These are phyloP conservation scores for Dynastes maya DNA, from an alignment of 2,888 invertebrate genomes.

Conservation along the genomic window DNA sequence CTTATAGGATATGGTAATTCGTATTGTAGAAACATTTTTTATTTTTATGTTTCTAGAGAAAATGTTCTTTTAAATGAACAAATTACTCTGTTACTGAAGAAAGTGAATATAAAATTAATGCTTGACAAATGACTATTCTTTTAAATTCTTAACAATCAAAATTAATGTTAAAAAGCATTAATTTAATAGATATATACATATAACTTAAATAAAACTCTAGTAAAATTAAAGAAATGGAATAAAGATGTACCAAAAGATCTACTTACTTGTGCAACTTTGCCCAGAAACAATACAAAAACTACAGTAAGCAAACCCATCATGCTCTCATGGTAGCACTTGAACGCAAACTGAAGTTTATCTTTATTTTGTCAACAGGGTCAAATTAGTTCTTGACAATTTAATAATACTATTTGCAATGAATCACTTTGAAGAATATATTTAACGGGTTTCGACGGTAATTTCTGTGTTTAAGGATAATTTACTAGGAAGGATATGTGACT, in stretches of 20 bases:
- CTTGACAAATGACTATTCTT: too few relatives aligned
- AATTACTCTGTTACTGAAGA: too few relatives aligned
- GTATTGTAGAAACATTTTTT: too few relatives aligned
- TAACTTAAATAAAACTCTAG: too few relatives aligned
- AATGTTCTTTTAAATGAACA: too few relatives aligned
- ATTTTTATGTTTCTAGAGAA: too few relatives aligned
- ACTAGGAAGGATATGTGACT: constrained; percentile 34
- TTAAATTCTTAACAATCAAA: too few relatives aligned
- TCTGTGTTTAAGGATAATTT: constrained; percentile 34
- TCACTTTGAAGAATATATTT: constrained; percentile 37
- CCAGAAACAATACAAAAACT: constrained; percentile 12
- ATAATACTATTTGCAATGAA: constrained; percentile 32
- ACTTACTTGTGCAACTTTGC: constrained; percentile 27
- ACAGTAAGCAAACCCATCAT: constrained; percentile 19
- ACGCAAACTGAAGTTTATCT: constrained; percentile 34
- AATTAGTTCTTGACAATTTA: constrained; percentile 41
- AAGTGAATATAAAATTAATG: too few relatives aligned
- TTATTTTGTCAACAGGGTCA: constrained; percentile 41
- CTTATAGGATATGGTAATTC: too few relatives aligned
- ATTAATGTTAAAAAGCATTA: too few relatives aligned
- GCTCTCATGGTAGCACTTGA: constrained; percentile 18
- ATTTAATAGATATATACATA: too few relatives aligned
- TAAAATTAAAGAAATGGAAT: not conserved
- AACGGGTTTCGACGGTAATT: constrained; percentile 33
- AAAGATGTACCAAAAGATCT: not conserved